A percentile compares a stretch with the other conserved stretches of the same genome.
Conservation (phyloP, 2,888 invertebrate genomes). For the Leptogaster cylindrica region DNA sequence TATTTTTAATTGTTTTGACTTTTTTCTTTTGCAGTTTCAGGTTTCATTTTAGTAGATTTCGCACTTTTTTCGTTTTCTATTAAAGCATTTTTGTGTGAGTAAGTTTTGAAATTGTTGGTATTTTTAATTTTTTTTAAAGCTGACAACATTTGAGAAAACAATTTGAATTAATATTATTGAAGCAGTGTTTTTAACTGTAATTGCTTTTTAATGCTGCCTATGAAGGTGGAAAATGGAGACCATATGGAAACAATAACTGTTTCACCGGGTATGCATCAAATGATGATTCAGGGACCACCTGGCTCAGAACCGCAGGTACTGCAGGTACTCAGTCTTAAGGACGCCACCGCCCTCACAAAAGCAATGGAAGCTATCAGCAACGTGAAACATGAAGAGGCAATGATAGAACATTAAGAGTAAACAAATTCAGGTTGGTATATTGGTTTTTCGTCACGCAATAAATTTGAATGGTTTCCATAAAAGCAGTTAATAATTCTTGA, state of each 20-base stretch:
- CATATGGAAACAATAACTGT: constrained; percentile 78
- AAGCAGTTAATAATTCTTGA: too few species aligned
- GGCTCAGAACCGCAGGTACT: constrained; percentile 77
- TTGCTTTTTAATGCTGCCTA: constrained; percentile 29
- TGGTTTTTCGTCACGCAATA: not conserved
- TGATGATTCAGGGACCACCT: constrained; percentile 77
- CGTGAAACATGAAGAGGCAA: constrained; percentile 74
- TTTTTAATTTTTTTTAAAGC: constrained; percentile 17
- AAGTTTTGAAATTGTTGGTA: constrained; percentile 17
- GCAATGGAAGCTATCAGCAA: constrained; percentile 75
- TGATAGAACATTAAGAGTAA: constrained; percentile 58
- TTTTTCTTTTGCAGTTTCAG: too few species aligned
- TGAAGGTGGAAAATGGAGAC: constrained; percentile 78
- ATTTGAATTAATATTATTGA: not conserved
- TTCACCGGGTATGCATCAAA: constrained; percentile 79
- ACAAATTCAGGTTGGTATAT: constrained; percentile 6
- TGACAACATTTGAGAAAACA: not conserved
- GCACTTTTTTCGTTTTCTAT: constrained; percentile 15
- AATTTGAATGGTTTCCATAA: too few species aligned
- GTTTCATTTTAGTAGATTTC: constrained; percentile 15
- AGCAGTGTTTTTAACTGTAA: constrained; percentile 31
- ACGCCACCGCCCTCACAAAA: constrained; percentile 81
- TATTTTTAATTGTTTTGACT: too few species aligned
- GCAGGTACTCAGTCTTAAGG: constrained; percentile 85
- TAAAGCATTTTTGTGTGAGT: constrained; percentile 5